Percentiles rank a stretch among this genome's conserved stretches.
phyloP scores from a whole-genome alignment of 2,797 vertebrate species.

The Xiphophorus birchmanni region DNA sequence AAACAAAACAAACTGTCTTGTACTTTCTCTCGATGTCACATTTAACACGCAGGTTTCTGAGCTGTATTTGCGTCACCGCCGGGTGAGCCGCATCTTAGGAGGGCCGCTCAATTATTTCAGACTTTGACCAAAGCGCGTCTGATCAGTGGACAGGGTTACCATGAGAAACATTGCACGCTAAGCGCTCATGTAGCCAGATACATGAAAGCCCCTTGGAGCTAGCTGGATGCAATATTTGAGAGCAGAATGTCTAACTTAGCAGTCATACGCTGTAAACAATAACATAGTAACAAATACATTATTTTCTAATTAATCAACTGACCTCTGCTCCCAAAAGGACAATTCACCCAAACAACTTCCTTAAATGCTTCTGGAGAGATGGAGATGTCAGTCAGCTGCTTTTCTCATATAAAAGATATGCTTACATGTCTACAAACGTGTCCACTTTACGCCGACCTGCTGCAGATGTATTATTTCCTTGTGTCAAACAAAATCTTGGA shows the following conservation, averaged over 20 bases:
- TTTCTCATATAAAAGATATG: constrained; percentile 35
- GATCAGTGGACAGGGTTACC: constrained; percentile 54
- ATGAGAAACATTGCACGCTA: constrained; percentile 48
- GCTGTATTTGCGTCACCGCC: constrained; percentile 68
- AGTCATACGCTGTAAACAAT: constrained; percentile 25
- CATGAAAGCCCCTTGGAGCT: constrained; percentile 46
- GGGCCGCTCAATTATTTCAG: constrained; percentile 49
- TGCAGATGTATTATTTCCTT: constrained; percentile 33
- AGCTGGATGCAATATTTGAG: constrained; percentile 22
- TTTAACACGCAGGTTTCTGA: constrained; percentile 38
- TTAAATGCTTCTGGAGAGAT: constrained; percentile 46
- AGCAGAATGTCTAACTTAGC: constrained; percentile 2
- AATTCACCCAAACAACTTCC: constrained; percentile 25
- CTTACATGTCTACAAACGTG: constrained; percentile 23
- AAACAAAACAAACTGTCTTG: constrained; percentile 38
- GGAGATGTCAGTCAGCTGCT: constrained; percentile 29
- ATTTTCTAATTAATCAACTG: constrained; percentile 11
- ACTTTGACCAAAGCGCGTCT: constrained; percentile 50
- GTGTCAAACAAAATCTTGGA: constrained; percentile 5
- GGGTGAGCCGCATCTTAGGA: constrained; percentile 51
- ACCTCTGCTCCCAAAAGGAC: constrained; percentile 14
- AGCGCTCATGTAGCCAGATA: constrained; percentile 41
- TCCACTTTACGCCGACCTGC: constrained; percentile 5
- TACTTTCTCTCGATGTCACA: constrained; percentile 43
- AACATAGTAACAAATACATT: constrained; percentile 3